Evolutionary conservation across 2,797 vertebrate species (phyloP).

Genomic region (Craterocephalus amniculus): DNA sequence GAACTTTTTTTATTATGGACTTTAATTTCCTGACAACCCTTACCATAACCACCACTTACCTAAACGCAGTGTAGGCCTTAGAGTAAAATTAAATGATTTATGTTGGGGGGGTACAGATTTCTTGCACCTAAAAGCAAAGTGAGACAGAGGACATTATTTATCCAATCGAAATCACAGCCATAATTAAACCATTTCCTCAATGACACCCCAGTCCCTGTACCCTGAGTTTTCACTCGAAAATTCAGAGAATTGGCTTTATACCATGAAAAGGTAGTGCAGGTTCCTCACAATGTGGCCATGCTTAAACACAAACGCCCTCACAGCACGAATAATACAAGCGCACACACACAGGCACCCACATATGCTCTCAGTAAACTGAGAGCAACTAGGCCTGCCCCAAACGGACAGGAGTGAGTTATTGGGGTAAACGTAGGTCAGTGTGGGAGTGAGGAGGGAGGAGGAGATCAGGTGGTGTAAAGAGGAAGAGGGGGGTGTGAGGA

Average conservation of each 20-base stretch:
- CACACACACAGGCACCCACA: constrained; percentile 17
- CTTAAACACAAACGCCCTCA: background rate
- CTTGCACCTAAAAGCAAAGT: background rate
- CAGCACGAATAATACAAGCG: constrained; percentile 3
- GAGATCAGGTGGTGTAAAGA: constrained; percentile 3
- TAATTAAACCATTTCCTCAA: background rate
- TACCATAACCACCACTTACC: background rate
- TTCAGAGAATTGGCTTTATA: background rate
- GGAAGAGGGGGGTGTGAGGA: constrained; percentile 13
- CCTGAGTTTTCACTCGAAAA: background rate
- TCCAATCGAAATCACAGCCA: background rate
- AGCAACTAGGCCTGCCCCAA: background rate
- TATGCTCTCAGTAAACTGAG: constrained; percentile 47
- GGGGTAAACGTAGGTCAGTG: constrained; percentile 38
- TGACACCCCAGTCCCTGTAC: background rate
- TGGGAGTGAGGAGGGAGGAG: constrained; percentile 16
- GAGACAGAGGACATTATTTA: background rate
- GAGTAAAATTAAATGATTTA: background rate
- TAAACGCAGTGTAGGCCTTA: background rate
- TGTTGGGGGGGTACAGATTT: no score
- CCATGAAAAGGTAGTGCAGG: background rate
- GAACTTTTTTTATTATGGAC: background rate
- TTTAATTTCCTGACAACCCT: background rate
- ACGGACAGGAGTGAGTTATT: constrained; percentile 52
- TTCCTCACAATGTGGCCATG: no score